A percentile compares a stretch with the other conserved stretches of the same genome.
Conservation (phyloP, 2,797 vertebrate genomes). For the Apogon talboti region DNA sequence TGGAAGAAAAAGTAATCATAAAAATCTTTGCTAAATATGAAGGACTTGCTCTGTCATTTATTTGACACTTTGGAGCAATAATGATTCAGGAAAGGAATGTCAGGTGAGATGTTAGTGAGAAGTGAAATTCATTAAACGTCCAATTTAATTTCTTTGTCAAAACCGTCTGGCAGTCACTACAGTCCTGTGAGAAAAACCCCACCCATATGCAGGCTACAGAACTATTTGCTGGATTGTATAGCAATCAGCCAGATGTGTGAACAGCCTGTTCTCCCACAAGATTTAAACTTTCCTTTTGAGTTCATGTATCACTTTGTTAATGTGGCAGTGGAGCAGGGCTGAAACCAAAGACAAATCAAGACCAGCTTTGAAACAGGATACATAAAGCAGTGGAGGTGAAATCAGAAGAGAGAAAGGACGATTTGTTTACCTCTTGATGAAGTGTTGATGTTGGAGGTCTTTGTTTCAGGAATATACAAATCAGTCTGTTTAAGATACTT, state of each 20-base stretch:
- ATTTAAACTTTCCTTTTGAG: conserved; percentile 67
- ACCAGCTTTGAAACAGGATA: conserved; percentile 76
- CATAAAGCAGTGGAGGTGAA: conserved; percentile 67
- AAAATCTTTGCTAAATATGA: background rate
- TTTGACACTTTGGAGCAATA: background rate
- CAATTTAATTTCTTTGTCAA: conserved; percentile 30
- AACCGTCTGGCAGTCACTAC: conserved; percentile 14
- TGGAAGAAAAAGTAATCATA: background rate
- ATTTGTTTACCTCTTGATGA: conserved; percentile 76
- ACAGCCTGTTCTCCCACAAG: conserved; percentile 71
- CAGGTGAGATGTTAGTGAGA: conserved; percentile 30
- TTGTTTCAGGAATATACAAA: conserved; percentile 83
- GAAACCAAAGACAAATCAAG: conserved; percentile 78
- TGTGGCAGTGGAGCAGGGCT: conserved; percentile 53
- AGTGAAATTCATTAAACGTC: conserved; percentile 17
- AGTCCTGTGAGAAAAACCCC: conserved; percentile 41
- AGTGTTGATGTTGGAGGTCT: conserved; percentile 81
- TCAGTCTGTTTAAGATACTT: conserved; percentile 76
- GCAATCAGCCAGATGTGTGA: conserved; percentile 76
- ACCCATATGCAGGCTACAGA: conserved; percentile 40
- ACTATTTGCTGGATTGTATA: conserved; percentile 51
- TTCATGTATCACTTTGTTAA: conserved; percentile 63
- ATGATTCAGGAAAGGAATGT: conserved; percentile 15
- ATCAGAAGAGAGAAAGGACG: conserved; percentile 69
- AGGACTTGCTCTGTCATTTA: background rate